Evolutionary conservation across 2,797 vertebrate genomes (phyloP), one percentile per base, ranked within the genome.

Genomic region (Lateolabrax maculatus): DNA sequence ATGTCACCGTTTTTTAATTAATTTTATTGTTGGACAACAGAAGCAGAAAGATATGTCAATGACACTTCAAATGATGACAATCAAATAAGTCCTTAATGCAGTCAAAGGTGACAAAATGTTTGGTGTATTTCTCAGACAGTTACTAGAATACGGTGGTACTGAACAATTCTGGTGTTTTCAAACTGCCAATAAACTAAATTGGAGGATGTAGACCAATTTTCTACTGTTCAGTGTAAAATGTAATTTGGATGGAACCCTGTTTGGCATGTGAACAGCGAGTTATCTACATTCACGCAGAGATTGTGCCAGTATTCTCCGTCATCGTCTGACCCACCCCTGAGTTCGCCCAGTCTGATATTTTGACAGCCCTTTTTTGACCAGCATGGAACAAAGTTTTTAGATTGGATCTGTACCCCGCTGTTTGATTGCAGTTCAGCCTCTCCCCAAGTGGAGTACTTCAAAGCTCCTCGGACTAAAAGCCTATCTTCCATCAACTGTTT

Each of bases 341-440:
- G 56, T 66, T 68, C 72, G 13, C 29, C 41, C 41, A 58, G 65
- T 70, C 15, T n/a, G 25, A 44, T 52, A 31, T 58, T 77, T 64
- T 55, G 5, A 52, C 31, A 57, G 53, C 9, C 1, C 6, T 29
- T 75, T 46, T 66, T 39, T 46, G 31, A 48, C 19, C 16, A 52
- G 36, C 31, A 15, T 44, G 60, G 10, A 51, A 39, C 37, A 48
- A 65, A 18, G 9, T 46, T 68, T 83, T 71, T 55, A 53, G 21
- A 81, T 36, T 71, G n/a, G 27, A 63, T 83, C 43, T 41, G 69
- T 52, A 27, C 25, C 63, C 10, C 56, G 60, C 60, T 73, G 66
- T 77, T 63, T 44, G 19, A 64, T 67, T 3, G n/a, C 39, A 41
- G 23, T 43, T 69, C 9, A 56, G 27, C 19, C 23, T 65, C 46